Evolutionary conservation across 2,888 invertebrate species (phyloP).

Genomic region (Tiliacea aurago): DNA sequence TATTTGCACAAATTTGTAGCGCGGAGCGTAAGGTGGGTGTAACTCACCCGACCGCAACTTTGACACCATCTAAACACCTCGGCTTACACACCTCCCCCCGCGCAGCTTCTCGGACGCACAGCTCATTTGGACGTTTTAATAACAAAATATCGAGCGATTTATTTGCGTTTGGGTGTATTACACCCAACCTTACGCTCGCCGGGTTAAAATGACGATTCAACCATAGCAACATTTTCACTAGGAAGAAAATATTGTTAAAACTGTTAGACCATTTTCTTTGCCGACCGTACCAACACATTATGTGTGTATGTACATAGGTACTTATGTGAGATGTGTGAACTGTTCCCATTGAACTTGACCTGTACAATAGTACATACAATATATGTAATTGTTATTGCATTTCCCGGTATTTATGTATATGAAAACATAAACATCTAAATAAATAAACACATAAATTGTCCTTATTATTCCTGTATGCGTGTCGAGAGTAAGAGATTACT

Average conservation of each 20-base stretch:
- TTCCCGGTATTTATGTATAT: conserved; percentile 30
- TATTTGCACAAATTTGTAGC: too few relatives aligned
- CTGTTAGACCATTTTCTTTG: neutral
- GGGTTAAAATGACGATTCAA: too few relatives aligned
- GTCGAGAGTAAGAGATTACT: conserved; percentile 5
- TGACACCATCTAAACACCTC: too few relatives aligned
- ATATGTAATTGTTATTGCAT: conserved; percentile 18
- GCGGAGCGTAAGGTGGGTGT: too few relatives aligned
- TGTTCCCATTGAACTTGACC: conserved; percentile 41
- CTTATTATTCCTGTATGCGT: conserved; percentile 14
- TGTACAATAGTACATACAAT: neutral
- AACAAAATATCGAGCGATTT: too few relatives aligned
- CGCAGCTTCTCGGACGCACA: too few relatives aligned
- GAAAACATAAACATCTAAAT: neutral
- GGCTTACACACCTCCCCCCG: too few relatives aligned
- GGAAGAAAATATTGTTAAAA: neutral
- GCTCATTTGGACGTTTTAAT: too few relatives aligned
- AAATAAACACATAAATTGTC: conserved; percentile 30
- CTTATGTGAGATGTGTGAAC: conserved; percentile 9
- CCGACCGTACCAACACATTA: conserved; percentile 3
- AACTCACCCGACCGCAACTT: too few relatives aligned
- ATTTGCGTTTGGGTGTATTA: too few relatives aligned
- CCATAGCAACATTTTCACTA: neutral
- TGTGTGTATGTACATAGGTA: neutral
- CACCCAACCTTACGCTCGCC: too few relatives aligned